Base-by-base conservation (phyloP, 1,140 invertebrate genomes). In the Drosophila willistoni region DNA sequence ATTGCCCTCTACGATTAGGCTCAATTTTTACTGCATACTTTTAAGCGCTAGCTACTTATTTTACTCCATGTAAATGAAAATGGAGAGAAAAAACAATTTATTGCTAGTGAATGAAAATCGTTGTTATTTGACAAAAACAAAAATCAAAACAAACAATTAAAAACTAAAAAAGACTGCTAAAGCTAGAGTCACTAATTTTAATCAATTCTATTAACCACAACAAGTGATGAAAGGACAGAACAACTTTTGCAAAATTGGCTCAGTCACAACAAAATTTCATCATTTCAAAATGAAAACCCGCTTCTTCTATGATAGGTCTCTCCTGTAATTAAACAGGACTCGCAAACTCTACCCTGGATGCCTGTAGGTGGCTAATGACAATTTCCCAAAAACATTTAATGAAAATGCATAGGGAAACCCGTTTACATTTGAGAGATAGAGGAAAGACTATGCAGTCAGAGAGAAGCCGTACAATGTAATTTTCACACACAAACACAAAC, bases 371-470 rank as follows among this genome's bases (percentile, higher is more conserved):
- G 70, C 55, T 86, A 86, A 86, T 79, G 71, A 85, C 84, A 75
- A 68, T 66, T 68, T 61, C 9, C 71, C 77, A 71, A 78, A 67
- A 73, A 77, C 72, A 83, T 79, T 70, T 83, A 82, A 86, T 86
- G 84, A 89, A 79, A 86, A 79, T 86, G 83, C 84, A 84, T 89
- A 89, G 83, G 84, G 89, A 79, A 87, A 51, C 44, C 22, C 3
- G 17, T 10, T 10, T 83, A 64, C 56, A 29, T 29, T 51, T 39
- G 44, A 51, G 65, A 73, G 67, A 1, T 10, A 73, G 67, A 64
- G 75, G 78, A 75, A 61, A 64, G 72, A 42, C 61, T 78, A 57
- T 64, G 59, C 77, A 77, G 33, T 25, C 65, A 29, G 72, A 67
- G 34, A 33, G 7, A 25, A 61, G 7, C 72, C 44, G 44, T 67